Evolutionary conservation across 2,888 invertebrate species (phyloP).

Genomic region (Amphiduros pacificus): DNA sequence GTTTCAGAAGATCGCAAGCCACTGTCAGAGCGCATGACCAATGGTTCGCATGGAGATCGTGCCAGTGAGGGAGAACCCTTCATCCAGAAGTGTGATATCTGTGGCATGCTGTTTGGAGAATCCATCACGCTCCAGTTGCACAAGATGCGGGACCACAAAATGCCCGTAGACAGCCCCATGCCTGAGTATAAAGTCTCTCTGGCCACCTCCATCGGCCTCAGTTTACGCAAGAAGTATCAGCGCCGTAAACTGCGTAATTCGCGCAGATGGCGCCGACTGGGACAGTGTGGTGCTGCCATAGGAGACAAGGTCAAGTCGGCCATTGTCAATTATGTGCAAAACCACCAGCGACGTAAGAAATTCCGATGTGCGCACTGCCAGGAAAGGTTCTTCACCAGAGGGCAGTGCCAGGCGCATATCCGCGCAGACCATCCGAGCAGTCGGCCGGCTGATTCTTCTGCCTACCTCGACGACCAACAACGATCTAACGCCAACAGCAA

Average conservation of each 20-base stretch:
- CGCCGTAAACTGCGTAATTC: conserved; percentile 3
- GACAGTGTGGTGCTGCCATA: conserved; percentile 9
- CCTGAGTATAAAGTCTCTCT: neutral
- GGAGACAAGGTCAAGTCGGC: conserved; percentile 26
- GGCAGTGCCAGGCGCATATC: conserved; percentile 47
- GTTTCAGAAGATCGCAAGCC: conserved; percentile 1
- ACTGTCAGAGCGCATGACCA: conserved; percentile 7
- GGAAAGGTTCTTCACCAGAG: conserved; percentile 44
- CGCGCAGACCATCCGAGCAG: conserved; percentile 39
- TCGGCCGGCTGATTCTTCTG: neutral
- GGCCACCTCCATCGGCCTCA: conserved; percentile 2
- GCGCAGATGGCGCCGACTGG: conserved; percentile 12
- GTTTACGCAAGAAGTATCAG: conserved; percentile 24
- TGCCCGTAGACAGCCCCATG: conserved; percentile 2
- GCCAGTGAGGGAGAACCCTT: neutral
- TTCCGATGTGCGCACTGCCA: conserved; percentile 53
- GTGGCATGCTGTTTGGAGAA: conserved; percentile 58
- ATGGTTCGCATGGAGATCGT: neutral
- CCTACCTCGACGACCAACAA: conserved; percentile 11
- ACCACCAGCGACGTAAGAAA: conserved; percentile 55
- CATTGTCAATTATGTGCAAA: conserved; percentile 30
- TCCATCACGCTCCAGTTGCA: conserved; percentile 60
- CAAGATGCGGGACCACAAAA: conserved; percentile 60
- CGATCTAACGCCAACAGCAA: conserved; percentile 36
- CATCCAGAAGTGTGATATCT: conserved; percentile 51